phyloP scores from a whole-genome alignment of 2,888 invertebrate genomes.

The Itoplectis maculator region DNA sequence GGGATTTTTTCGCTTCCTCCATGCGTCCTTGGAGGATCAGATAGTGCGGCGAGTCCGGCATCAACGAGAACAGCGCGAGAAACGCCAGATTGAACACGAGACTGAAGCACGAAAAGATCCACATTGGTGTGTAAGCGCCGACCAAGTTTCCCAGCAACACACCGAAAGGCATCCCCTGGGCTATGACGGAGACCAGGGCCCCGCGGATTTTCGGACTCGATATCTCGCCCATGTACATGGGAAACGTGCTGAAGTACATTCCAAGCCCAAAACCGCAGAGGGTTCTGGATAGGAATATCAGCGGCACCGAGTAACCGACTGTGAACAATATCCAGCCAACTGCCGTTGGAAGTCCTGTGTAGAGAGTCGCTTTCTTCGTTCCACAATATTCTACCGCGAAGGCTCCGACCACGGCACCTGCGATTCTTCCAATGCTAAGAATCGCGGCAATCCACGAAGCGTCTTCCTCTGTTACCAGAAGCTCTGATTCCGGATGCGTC shows the following conservation, averaged over 20 bases:
- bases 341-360: slow-evolving; percentile 63
- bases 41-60: slow-evolving; percentile 80
- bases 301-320: slow-evolving; percentile 44
- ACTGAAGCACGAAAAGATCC: slow-evolving; percentile 75
- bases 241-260: slow-evolving; percentile 74
- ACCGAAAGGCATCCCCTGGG: slow-evolving; percentile 77
- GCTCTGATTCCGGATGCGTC: slow-evolving; percentile 62
- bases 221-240: slow-evolving; percentile 78
- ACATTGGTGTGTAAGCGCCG: slow-evolving; percentile 77
- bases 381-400: slow-evolving; percentile 61
- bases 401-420: slow-evolving; percentile 65
- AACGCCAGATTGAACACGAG: slow-evolving; percentile 73
- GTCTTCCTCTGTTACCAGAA: slow-evolving; percentile 62
- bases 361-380: slow-evolving; percentile 59
- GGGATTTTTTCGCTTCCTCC: slow-evolving; percentile 71
- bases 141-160: slow-evolving; percentile 77
- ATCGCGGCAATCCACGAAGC: slow-evolving; percentile 69
- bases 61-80: slow-evolving; percentile 72
- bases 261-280: slow-evolving; percentile 73
- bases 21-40: slow-evolving; percentile 65
- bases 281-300: slow-evolving; percentile 69
- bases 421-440: slow-evolving; percentile 64
- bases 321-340: slow-evolving; percentile 57
- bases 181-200: slow-evolving; percentile 73
- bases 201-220: slow-evolving; percentile 76